phyloP scores from a whole-genome alignment of 1,140 invertebrate genomes.

The Meloidogyne floridensis region DNA sequence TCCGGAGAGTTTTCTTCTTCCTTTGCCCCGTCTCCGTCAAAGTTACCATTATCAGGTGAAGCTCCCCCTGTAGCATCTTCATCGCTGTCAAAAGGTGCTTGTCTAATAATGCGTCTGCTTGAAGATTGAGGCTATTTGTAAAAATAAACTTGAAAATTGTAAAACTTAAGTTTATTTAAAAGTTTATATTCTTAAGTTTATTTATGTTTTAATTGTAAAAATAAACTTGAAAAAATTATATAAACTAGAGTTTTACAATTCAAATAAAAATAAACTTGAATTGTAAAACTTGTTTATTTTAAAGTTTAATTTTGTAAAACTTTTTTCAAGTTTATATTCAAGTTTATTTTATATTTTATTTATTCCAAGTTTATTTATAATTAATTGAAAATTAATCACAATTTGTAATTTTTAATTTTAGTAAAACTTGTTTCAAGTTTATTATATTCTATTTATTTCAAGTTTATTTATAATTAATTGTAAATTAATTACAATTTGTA shows the following conservation, averaged over 20 bases:
- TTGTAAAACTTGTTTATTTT: neutral
- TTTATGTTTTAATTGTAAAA: no score
- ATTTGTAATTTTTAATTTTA: no score
- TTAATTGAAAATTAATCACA: no score
- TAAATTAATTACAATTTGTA: neutral
- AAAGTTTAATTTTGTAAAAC: neutral
- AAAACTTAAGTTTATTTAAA: no score
- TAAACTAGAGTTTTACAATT: no score
- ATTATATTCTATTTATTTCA: neutral
- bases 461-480: neutral
- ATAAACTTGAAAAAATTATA: no score
- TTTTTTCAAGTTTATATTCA: neutral
- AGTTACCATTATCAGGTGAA: neutral
- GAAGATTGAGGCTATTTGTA: neutral
- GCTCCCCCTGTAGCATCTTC: slow-evolving; percentile 10
- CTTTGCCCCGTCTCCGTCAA: neutral
- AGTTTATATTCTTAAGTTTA: no score
- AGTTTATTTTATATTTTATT: neutral
- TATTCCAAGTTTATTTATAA: no score
- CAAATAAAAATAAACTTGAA: no score
- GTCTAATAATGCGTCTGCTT: neutral
- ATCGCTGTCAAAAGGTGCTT: neutral
- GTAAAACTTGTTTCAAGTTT: neutral
- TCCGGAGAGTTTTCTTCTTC: slow-evolving; percentile 9
- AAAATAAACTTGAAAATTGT: no score